A percentile compares a stretch with the other conserved stretches of the same genome.
Conservation (phyloP, 2,888 invertebrate species). For the Trissoscelio sp. region DNA sequence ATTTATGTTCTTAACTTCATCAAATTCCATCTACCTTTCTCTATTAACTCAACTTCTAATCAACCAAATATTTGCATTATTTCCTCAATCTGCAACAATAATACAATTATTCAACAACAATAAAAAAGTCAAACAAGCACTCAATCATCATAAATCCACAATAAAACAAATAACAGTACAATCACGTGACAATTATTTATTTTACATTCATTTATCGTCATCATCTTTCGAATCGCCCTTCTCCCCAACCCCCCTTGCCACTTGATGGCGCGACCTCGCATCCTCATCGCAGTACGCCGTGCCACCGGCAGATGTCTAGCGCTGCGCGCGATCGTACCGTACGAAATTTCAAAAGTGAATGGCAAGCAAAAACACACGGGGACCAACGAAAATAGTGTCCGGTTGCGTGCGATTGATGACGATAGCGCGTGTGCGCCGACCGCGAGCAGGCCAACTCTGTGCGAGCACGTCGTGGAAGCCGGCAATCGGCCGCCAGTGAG, state of each 20-base stretch:
- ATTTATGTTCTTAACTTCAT: too few species aligned
- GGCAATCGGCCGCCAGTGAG: constrained; percentile 36
- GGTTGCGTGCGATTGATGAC: constrained; percentile 51
- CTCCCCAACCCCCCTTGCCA: not conserved
- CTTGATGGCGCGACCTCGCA: not conserved
- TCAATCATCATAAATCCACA: too few species aligned
- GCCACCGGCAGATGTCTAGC: constrained; percentile 34
- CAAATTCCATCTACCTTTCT: too few species aligned
- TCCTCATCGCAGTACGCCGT: constrained; percentile 2
- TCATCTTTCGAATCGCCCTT: not conserved
- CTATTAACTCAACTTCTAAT: too few species aligned
- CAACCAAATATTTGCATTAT: too few species aligned
- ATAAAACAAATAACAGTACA: too few species aligned
- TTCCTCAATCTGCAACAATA: too few species aligned
- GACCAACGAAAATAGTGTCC: constrained; percentile 46
- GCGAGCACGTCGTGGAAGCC: constrained; percentile 22
- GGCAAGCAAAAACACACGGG: constrained; percentile 61
- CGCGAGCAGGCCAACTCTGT: constrained; percentile 11
- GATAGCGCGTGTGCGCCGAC: constrained; percentile 47
- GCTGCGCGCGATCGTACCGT: constrained; percentile 33
- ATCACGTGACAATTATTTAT: not conserved
- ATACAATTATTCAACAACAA: too few species aligned
- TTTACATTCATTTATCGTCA: not conserved
- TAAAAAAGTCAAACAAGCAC: too few species aligned
- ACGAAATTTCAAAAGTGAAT: constrained; percentile 70